Evolutionary conservation across 1,140 invertebrate genomes (phyloP), one percentile per base, ranked within the genome.

Genomic region (Ylistrum balloti): DNA sequence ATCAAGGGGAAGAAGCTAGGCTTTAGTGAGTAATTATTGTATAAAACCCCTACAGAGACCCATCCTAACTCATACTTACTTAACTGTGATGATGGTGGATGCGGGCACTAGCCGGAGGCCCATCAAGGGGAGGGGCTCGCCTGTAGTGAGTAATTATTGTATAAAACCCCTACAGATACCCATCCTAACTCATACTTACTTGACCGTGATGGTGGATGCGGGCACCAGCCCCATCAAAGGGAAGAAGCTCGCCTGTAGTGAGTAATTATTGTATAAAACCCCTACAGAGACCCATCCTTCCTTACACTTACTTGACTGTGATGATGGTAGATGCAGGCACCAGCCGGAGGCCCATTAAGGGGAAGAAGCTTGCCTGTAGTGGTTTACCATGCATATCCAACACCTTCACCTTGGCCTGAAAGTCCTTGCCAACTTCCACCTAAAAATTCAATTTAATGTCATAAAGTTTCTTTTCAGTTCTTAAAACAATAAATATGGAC

Each of bases 371-470:
- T 28, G 96, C 93, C 34, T 95, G 94, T 15, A 96, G 94, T 87
- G 92, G 94, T 45, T 95, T 90, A 20, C 94, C 95, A 48, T 95
- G 92, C 48, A 94, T 91, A 92, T 96, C 96, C 86, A 96, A 91
- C 7, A 96, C 95, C 91, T 95, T 93, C 11, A 96, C 96, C 86
- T 88, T 91, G 28, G 96, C 96, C 33, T 32, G 89, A 10, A 96
- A 92, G 45, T 95, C 94, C 91, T 95, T 95, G 28, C 93, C 91
- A 3, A 96, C 91, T 91, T 96, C 95, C 48, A 96, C 95, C 96
- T 96, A 88, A 41, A 92, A 91, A 38, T 38, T 38, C 56, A 74
- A 15, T 1, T 45, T 1, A 74, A 74, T 28, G n/a, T 28, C n/a
- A 28, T 7, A 28, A 74, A 28, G 28, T 17, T 74, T 17, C n/a